These are phyloP conservation scores for Maccullochella peelii DNA, from an alignment of 2,113 vertebrate species.

Conservation along the genomic window DNA sequence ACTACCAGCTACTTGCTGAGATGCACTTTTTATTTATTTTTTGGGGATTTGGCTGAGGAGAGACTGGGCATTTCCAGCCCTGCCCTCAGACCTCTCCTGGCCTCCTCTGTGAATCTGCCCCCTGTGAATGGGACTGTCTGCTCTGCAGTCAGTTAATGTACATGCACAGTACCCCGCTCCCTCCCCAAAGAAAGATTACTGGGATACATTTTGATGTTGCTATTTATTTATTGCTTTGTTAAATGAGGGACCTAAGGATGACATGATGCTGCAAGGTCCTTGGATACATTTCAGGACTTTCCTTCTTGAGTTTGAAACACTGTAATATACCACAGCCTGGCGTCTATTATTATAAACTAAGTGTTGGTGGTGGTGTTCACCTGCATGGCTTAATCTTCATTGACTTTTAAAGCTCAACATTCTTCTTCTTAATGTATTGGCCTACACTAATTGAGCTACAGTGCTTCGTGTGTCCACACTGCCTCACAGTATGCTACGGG, in stretches of 20 bases:
- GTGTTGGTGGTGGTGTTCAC: slow-evolving; percentile 52
- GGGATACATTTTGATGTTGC: slow-evolving; percentile 27
- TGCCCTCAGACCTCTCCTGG: background rate
- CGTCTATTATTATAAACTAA: slow-evolving; percentile 26
- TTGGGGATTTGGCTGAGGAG: background rate
- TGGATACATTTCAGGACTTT: background rate
- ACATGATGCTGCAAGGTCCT: slow-evolving; percentile 8
- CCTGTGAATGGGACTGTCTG: background rate
- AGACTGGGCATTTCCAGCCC: slow-evolving; percentile 13
- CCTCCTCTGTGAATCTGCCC: background rate
- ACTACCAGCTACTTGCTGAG: slow-evolving; percentile 50
- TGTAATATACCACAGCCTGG: slow-evolving; percentile 54
- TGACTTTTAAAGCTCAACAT: slow-evolving; percentile 28
- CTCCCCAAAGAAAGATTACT: background rate
- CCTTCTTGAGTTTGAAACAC: slow-evolving; percentile 36
- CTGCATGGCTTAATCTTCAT: slow-evolving; percentile 60
- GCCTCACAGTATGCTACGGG: slow-evolving; percentile 39
- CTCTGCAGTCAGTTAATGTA: background rate
- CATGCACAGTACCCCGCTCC: background rate
- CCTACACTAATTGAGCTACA: slow-evolving; percentile 33
- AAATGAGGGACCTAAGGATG: slow-evolving; percentile 12
- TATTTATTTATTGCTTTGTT: slow-evolving; percentile 40
- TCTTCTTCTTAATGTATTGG: slow-evolving; percentile 14
- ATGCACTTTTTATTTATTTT: slow-evolving; percentile 54
- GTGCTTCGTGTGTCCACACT: slow-evolving; percentile 21